Conservation (phyloP, 2,113 vertebrate genomes). For the Emydocephalus ijimae region DNA sequence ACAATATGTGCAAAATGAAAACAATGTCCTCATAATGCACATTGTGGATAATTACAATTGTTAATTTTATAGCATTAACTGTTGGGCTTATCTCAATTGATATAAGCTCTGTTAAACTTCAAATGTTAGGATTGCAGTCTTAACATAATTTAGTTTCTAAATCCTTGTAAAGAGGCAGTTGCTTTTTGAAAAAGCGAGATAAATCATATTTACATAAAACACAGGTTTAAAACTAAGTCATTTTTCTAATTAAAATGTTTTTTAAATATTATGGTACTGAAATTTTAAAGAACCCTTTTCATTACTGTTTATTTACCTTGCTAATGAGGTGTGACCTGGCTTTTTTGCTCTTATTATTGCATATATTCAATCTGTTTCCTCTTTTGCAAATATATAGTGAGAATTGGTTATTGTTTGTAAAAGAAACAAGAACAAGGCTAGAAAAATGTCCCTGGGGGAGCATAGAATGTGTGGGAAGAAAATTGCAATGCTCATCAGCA, state of each 20-base stretch:
- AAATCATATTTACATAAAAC: neutral
- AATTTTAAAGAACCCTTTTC: neutral
- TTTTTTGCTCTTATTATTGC: neutral
- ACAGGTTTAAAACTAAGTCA: neutral
- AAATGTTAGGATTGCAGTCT: neutral
- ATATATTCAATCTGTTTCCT: neutral
- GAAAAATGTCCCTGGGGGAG: neutral
- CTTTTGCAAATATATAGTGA: neutral
- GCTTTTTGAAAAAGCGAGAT: neutral
- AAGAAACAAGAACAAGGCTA: neutral
- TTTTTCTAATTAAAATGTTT: neutral
- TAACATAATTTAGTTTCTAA: neutral
- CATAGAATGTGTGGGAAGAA: neutral
- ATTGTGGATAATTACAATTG: neutral
- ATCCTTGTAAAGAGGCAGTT: neutral
- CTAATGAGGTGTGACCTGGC: neutral
- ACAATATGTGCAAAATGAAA: slow-evolving; percentile 34
- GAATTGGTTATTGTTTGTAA: neutral
- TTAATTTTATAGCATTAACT: slow-evolving; percentile 24
- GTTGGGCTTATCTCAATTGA: neutral
- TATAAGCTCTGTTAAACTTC: neutral
- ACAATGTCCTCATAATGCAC: slow-evolving; percentile 28
- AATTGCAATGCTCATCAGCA: no score
- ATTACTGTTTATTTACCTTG: neutral
- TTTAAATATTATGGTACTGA: neutral